Conservation (phyloP, 2,113 vertebrate genomes). For the Loxodonta africana region DNA sequence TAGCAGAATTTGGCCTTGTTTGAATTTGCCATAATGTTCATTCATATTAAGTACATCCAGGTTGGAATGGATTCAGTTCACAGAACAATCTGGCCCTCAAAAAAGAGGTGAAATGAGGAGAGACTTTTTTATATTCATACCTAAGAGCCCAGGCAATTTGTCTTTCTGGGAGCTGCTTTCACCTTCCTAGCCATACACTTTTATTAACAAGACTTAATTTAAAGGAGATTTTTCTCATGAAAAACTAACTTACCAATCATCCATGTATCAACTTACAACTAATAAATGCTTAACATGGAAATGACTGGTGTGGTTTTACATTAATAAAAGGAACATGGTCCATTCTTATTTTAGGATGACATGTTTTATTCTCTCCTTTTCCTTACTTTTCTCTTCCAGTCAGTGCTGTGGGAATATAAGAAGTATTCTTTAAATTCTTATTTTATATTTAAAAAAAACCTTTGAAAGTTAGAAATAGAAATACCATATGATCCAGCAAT, state of each 20-base stretch:
- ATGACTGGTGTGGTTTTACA: background rate
- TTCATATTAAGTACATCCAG: conserved; percentile 69
- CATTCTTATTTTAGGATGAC: background rate
- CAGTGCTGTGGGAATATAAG: background rate
- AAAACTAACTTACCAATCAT: conserved; percentile 34
- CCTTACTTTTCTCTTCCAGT: background rate
- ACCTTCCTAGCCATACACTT: background rate
- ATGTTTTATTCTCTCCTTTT: background rate
- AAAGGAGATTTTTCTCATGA: conserved; percentile 59
- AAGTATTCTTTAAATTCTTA: conserved; percentile 18
- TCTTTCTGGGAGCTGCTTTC: background rate
- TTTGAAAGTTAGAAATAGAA: background rate
- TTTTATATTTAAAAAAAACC: conserved; percentile 26
- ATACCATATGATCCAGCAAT: too few species aligned
- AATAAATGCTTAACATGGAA: conserved; percentile 62
- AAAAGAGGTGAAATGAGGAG: conserved; percentile 67
- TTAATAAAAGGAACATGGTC: background rate
- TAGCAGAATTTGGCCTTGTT: conserved; percentile 71
- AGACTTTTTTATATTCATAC: conserved; percentile 33
- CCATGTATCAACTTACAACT: conserved; percentile 44
- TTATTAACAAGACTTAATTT: conserved; percentile 47
- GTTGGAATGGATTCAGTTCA: conserved; percentile 39
- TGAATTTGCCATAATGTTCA: conserved; percentile 70
- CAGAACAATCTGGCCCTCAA: conserved; percentile 61
- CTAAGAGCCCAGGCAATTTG: background rate